Conservation (phyloP, 2,113 vertebrate species). For the Potamarius usumacintae region DNA sequence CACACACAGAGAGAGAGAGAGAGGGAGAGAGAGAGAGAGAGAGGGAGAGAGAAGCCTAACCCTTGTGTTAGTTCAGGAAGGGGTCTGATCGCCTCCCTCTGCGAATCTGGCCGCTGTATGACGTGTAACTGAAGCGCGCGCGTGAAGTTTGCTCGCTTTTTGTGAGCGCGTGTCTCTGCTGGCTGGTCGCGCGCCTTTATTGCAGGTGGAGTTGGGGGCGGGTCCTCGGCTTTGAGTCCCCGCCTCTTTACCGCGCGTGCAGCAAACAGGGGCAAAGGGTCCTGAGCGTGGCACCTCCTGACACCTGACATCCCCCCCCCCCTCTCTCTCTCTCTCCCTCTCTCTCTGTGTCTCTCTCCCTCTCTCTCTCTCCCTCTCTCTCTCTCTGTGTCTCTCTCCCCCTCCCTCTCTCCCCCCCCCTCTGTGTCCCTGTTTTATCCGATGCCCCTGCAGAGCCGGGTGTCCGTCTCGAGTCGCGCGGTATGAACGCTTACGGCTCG, state of each 20-base stretch:
- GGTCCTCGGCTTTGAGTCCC: constrained; percentile 60
- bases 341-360: no score
- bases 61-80: no score
- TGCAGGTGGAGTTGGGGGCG: constrained; percentile 54
- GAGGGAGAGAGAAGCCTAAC: no score
- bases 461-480: constrained; percentile 35
- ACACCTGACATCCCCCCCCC: constrained; percentile 40
- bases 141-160: constrained; percentile 65
- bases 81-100: constrained; percentile 6
- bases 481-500: constrained; percentile 93
- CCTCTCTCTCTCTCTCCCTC: no score
- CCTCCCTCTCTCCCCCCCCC: no score
- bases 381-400: no score
- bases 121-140: constrained; percentile 56
- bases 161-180: constrained; percentile 65
- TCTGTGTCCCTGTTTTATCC: constrained; percentile 29
- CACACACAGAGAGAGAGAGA: no score
- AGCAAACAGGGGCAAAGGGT: constrained; percentile 48
- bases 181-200: constrained; percentile 64
- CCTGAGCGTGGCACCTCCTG: constrained; percentile 54
- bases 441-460: constrained; percentile 50
- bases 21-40: no score
- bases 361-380: no score
- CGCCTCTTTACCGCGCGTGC: constrained; percentile 64
- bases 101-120: constrained; percentile 35